Base-by-base conservation (phyloP, 2,888 invertebrate genomes). In the Deroplatys truncata region DNA sequence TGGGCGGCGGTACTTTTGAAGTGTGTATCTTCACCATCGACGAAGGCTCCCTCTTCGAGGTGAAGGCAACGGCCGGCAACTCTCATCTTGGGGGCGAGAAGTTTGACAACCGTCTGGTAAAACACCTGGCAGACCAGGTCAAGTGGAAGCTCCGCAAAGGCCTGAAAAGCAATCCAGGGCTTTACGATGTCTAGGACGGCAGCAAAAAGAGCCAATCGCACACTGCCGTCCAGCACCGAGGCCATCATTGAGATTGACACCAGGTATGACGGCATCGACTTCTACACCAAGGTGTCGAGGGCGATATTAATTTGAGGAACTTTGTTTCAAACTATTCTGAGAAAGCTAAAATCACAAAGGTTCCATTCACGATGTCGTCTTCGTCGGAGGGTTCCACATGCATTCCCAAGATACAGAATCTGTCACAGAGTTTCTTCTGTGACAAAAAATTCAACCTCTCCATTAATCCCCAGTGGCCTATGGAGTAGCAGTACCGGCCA, bases 301-400 rank as follows among this genome's bases (percentile, higher is more conserved):
- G 99, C 99, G 90, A 96, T n/a, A n/a, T n/a, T n/a, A 98, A 92
- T 99, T 99, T 93, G 99, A 99, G 94, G 99, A 99, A 93, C 95
- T 99, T 92, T 98, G 98, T 93, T 97, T 98, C 16, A 99, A 99
- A 94, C 95, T 99, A 91, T 99, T 99, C 97, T 96, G 98, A 90
- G 96, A 98, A 99, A 99, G 94, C 96, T 99, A 96, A 98, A n/a
- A n/a, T n/a, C n/a, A 99, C 94, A 99, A 99, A 94, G 94, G 96
- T 5, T 96, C 96, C 92, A 96, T 99, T 91, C 96, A 98, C 93
- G 98, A 98, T 93, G 98, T 99, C 91, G 98, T 98, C 29, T 94
- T 98, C 93, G 97, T 99, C 89, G 99, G 99, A 92, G n/a, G 99
- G 98, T 88, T 99, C 99, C 86, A 99, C 99, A 72, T 97, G 99